Conservation (phyloP, 2,888 invertebrate genomes). For the Neria commutata region DNA sequence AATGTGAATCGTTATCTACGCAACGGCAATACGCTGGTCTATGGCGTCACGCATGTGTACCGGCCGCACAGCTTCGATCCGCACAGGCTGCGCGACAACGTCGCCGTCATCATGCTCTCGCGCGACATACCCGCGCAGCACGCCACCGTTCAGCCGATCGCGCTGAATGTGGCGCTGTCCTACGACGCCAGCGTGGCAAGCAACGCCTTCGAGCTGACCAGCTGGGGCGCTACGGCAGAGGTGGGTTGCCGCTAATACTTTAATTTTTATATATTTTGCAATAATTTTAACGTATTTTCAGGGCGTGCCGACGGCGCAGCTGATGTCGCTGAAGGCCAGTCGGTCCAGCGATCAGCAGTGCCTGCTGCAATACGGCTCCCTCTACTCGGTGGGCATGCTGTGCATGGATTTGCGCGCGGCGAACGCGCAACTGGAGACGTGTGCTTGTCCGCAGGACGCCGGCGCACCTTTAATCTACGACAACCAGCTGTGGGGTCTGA, state of each 20-base stretch:
- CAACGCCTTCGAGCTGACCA: slow-evolving; percentile 17
- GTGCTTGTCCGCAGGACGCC: slow-evolving; percentile 13
- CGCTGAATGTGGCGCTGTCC: slow-evolving; percentile 24
- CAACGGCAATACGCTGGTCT: slow-evolving; percentile 34
- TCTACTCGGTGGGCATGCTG: slow-evolving; percentile 25
- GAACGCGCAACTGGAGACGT: not conserved
- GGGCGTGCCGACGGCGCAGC: slow-evolving; percentile 24
- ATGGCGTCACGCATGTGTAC: slow-evolving; percentile 39
- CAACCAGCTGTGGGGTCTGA: slow-evolving; percentile 28
- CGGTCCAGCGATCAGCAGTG: slow-evolving; percentile 21
- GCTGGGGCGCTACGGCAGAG: slow-evolving; percentile 27
- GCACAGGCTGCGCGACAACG: slow-evolving; percentile 37
- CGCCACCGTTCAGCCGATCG: slow-evolving; percentile 42
- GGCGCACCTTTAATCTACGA: slow-evolving; percentile 33
- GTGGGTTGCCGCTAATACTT: slow-evolving; percentile 11
- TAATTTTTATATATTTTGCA: not conserved
- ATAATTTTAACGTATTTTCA: slow-evolving; percentile 9
- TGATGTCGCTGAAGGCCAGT: slow-evolving; percentile 28
- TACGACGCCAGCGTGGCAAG: not conserved
- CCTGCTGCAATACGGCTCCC: slow-evolving; percentile 22
- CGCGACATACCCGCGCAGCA: slow-evolving; percentile 44
- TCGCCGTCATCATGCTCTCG: slow-evolving; percentile 52
- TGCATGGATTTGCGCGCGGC: slow-evolving; percentile 19
- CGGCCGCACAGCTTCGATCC: slow-evolving; percentile 31
- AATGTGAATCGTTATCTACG: slow-evolving; percentile 39